phyloP scores from a whole-genome alignment of 2,113 vertebrate species.

The Hucho hucho region DNA sequence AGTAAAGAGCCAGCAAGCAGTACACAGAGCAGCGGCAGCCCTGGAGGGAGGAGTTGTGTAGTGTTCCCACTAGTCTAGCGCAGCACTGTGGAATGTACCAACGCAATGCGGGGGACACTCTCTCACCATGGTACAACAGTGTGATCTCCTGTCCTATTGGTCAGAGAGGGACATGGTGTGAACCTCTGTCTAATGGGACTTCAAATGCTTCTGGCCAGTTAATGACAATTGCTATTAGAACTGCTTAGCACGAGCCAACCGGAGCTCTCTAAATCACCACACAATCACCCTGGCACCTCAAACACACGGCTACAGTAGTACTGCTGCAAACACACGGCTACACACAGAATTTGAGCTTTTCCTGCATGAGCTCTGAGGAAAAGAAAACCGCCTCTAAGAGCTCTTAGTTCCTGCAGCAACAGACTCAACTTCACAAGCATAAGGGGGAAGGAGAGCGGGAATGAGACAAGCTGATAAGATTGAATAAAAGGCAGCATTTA shows the following conservation, averaged over 20 bases:
- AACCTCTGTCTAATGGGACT: slow-evolving; percentile 8
- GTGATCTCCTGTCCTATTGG: slow-evolving; percentile 13
- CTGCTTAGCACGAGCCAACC: not conserved
- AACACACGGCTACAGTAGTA: no score
- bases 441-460: not conserved
- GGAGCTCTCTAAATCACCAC: not conserved
- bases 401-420: slow-evolving; percentile 33
- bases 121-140: not conserved
- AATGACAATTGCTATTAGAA: slow-evolving; percentile 15
- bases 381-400: not conserved
- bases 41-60: slow-evolving; percentile 18
- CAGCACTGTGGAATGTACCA: slow-evolving; percentile 14
- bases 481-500: not conserved
- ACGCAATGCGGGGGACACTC: not conserved
- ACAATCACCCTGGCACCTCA: not conserved
- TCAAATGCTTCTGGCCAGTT: slow-evolving; percentile 4
- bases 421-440: slow-evolving; percentile 34
- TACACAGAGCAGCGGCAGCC: slow-evolving; percentile 13
- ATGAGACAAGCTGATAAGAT: slow-evolving; percentile 4
- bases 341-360: slow-evolving; percentile 22
- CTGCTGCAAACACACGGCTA: no score
- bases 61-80: slow-evolving; percentile 10
- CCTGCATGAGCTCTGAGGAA: slow-evolving; percentile 14
- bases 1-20: slow-evolving; percentile 38
- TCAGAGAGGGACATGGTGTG: not conserved